A percentile compares a stretch with the other conserved stretches of the same genome.
phyloP scores from a whole-genome alignment of 2,888 invertebrate genomes.

The Ichneumoninae sp. region DNA sequence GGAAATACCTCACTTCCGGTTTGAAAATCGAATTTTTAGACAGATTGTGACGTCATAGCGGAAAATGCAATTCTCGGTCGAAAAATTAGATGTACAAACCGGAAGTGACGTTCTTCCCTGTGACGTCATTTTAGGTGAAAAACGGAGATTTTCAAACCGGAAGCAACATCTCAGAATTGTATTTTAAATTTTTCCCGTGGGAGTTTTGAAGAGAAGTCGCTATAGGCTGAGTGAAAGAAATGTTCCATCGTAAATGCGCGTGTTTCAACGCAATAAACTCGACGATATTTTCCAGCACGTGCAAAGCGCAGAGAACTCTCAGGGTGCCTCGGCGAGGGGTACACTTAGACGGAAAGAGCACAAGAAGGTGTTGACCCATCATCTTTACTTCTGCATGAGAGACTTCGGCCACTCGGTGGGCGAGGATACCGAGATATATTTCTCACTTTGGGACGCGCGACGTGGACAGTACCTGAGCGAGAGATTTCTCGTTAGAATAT shows the following conservation, averaged over 20 bases:
- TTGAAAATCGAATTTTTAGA: too few species aligned
- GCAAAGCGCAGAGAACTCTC: slow-evolving; percentile 85
- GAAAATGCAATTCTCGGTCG: too few species aligned
- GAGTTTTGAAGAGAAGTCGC: too few species aligned
- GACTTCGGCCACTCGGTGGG: slow-evolving; percentile 95
- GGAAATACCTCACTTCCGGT: too few species aligned
- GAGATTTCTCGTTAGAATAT: slow-evolving; percentile 94
- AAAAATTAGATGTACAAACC: too few species aligned
- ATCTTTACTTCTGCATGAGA: slow-evolving; percentile 94
- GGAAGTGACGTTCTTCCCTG: not conserved
- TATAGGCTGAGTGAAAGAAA: too few species aligned
- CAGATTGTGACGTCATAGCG: too few species aligned
- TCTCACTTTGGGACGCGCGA: slow-evolving; percentile 93
- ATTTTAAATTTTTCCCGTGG: too few species aligned
- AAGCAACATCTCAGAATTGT: not conserved
- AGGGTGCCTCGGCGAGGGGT: slow-evolving; percentile 85
- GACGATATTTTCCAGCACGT: slow-evolving; percentile 84
- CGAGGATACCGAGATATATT: slow-evolving; percentile 94
- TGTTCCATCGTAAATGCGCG: not conserved
- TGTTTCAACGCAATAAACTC: not conserved
- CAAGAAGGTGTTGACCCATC: slow-evolving; percentile 88
- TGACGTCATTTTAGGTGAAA: not conserved
- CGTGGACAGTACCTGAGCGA: slow-evolving; percentile 93
- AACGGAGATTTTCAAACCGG: too few species aligned
- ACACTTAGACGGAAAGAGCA: slow-evolving; percentile 86